These are phyloP conservation scores for Zenarchopterus dispar DNA, from an alignment of 2,797 vertebrate genomes.

Conservation along the genomic window DNA sequence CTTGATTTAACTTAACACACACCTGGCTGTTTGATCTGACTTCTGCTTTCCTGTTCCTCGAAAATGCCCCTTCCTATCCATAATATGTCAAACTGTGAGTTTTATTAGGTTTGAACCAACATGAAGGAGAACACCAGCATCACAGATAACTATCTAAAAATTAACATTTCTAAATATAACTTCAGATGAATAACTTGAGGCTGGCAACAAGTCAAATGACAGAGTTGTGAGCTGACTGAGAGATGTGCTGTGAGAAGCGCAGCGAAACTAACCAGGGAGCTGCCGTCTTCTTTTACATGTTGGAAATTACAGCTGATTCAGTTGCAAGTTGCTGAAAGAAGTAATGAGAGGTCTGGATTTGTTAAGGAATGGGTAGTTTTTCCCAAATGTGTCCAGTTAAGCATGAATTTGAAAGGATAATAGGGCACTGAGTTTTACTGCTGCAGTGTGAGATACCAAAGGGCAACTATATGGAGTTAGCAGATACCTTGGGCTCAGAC, in stretches of 20 bases:
- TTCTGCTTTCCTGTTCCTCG: slow-evolving; percentile 32
- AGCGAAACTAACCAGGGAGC: no score
- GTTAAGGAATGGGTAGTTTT: no score
- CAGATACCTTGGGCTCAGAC: slow-evolving; percentile 40
- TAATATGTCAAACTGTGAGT: slow-evolving; percentile 21
- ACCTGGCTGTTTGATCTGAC: slow-evolving; percentile 57
- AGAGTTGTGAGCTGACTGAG: slow-evolving; percentile 1
- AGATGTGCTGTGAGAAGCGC: no score
- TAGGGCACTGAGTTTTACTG: slow-evolving; percentile 5
- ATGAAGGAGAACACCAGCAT: slow-evolving; percentile 4
- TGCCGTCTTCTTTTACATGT: no score
- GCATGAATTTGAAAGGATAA: slow-evolving; percentile 11
- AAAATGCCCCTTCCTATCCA: slow-evolving; percentile 26
- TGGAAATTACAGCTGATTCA: no score
- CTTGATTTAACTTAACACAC: slow-evolving; percentile 51
- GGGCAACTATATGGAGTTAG: slow-evolving; percentile 41
- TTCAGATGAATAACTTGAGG: neutral
- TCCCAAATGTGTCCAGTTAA: no score
- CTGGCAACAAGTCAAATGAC: slow-evolving; percentile 1
- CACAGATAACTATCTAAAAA: slow-evolving; percentile 10
- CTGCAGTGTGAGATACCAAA: neutral
- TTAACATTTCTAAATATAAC: slow-evolving; percentile 9
- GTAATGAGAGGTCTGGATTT: no score
- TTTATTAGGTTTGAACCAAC: slow-evolving; percentile 28
- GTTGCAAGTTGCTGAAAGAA: no score